These are phyloP conservation scores for Ceratina japonica DNA, from an alignment of 1,140 invertebrate species.

Conservation along the genomic window DNA sequence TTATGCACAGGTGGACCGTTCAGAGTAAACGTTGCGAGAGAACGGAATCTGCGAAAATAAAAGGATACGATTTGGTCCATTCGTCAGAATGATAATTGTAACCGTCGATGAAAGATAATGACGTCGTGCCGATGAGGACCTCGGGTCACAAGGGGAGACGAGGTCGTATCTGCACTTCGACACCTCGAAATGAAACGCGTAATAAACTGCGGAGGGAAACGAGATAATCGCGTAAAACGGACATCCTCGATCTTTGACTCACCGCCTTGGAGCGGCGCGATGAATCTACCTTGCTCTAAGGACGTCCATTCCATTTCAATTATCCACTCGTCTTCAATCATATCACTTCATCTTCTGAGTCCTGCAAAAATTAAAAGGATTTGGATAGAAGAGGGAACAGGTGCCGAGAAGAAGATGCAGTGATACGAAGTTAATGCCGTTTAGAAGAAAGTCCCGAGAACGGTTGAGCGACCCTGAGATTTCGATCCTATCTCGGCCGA, in stretches of 20 bases:
- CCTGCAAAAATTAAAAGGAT: too few species aligned
- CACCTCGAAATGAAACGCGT: conserved; percentile 28
- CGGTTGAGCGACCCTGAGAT: conserved; percentile 64
- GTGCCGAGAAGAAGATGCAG: conserved; percentile 28
- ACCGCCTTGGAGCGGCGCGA: neutral
- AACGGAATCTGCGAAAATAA: too few species aligned
- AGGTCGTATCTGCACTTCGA: conserved; percentile 47
- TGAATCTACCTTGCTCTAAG: neutral
- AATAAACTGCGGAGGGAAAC: conserved; percentile 41
- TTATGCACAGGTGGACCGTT: too few species aligned
- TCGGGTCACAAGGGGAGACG: conserved; percentile 40
- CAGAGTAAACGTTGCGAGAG: too few species aligned
- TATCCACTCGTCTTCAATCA: too few species aligned
- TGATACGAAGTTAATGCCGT: conserved; percentile 30
- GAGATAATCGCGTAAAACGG: conserved; percentile 37
- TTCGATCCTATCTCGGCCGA: conserved; percentile 65
- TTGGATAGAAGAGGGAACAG: neutral
- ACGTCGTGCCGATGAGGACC: conserved; percentile 59
- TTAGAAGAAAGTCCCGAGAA: conserved; percentile 46
- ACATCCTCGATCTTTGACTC: neutral
- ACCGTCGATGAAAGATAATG: conserved; percentile 67
- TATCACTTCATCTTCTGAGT: too few species aligned
- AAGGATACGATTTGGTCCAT: conserved; percentile 73
- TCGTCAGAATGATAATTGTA: conserved; percentile 76
- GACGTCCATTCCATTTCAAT: neutral